Percentiles rank a stretch among this genome's conserved stretches.
Conservation (phyloP, 1,140 invertebrate genomes). For the Plodia interpunctella region DNA sequence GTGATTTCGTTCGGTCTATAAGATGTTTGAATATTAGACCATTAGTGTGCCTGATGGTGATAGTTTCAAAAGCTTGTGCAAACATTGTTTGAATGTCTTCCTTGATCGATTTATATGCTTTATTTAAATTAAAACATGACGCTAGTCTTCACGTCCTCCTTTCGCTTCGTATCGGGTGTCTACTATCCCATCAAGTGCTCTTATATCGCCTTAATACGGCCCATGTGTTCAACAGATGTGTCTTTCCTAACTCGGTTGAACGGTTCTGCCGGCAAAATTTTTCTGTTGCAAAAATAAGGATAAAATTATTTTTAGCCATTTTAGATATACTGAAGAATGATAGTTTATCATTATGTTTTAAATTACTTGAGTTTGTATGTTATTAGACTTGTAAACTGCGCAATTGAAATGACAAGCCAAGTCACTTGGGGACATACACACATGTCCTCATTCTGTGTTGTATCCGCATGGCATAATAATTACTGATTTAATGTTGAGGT, state of each 20-base stretch:
- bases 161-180: constrained; percentile 46
- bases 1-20: not conserved
- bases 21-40: constrained; percentile 18
- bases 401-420: not conserved
- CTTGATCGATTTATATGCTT: too few species aligned
- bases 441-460: not conserved
- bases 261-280: not conserved
- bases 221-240: constrained; percentile 69
- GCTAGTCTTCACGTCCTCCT: not conserved
- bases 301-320: too few species aligned
- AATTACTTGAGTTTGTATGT: not conserved
- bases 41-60: constrained; percentile 22
- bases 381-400: constrained; percentile 1
- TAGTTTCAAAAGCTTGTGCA: constrained; percentile 20
- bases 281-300: not conserved
- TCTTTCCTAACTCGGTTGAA: constrained; percentile 30
- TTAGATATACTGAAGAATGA: not conserved
- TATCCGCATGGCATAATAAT: constrained; percentile 27
- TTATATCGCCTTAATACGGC: constrained; percentile 28
- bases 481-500: constrained; percentile 31
- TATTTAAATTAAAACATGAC: not conserved
- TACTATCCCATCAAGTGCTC: constrained; percentile 42
- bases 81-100: not conserved
- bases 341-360: not conserved
- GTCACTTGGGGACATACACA: constrained; percentile 1